phyloP scores from a whole-genome alignment of 2,113 vertebrate genomes.

The Megaceryle torquata region DNA sequence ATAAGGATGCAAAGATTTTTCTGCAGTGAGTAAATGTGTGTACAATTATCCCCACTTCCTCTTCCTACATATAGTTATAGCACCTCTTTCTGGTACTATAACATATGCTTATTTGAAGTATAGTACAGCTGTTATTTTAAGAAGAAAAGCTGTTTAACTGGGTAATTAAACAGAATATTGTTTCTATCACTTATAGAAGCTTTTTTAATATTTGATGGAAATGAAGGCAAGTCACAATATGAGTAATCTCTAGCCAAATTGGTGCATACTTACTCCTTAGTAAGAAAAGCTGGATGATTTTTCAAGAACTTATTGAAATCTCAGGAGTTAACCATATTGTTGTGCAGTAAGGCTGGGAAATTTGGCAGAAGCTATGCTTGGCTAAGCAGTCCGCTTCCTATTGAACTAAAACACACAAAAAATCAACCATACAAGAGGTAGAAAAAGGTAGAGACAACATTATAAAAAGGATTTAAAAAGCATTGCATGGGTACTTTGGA shows the following conservation, averaged over 20 bases:
- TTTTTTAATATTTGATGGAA: constrained; percentile 41
- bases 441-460: background rate
- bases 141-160: constrained; percentile 45
- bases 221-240: background rate
- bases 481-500: background rate
- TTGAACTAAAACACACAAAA: background rate
- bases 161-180: constrained; percentile 39
- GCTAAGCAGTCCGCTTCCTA: background rate
- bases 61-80: background rate
- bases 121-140: constrained; percentile 45
- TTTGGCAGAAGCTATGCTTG: background rate
- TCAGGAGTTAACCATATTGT: background rate
- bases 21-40: background rate
- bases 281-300: background rate
- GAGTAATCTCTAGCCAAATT: background rate
- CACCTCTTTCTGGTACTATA: constrained; percentile 12
- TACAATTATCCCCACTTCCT: background rate
- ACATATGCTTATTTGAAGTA: constrained; percentile 14
- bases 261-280: background rate
- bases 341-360: background rate
- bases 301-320: background rate
- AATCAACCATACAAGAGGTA: background rate
- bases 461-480: background rate
- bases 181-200: constrained; percentile 27
- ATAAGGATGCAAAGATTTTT: background rate